Evolutionary conservation across 2,888 invertebrate species (phyloP).

Genomic region (Stenoptilia bipunctidactyla): DNA sequence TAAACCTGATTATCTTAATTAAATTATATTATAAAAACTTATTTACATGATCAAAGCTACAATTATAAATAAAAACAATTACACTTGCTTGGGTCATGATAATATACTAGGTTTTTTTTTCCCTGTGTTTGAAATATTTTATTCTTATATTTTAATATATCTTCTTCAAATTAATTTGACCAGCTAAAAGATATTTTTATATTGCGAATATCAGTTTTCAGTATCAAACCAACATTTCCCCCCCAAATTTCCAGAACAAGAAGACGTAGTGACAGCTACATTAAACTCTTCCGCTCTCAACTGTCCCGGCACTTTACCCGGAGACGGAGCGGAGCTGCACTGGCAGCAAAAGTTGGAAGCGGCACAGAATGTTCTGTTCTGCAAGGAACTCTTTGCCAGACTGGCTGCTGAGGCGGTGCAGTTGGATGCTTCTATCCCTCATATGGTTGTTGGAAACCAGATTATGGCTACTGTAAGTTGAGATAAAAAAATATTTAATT

Average conservation of each 20-base stretch:
- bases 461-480: slow-evolving; percentile 89
- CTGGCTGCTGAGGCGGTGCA: slow-evolving; percentile 96
- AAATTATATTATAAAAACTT: too few relatives aligned
- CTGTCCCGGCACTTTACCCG: slow-evolving; percentile 74
- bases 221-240: too few relatives aligned
- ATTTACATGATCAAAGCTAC: too few relatives aligned
- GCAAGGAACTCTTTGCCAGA: slow-evolving; percentile 95
- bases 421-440: slow-evolving; percentile 92
- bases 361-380: slow-evolving; percentile 96
- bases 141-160: too few relatives aligned
- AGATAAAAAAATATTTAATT: neutral
- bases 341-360: slow-evolving; percentile 98
- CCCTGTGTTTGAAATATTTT: too few relatives aligned
- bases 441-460: slow-evolving; percentile 97
- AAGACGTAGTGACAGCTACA: slow-evolving; percentile 88
- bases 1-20: too few relatives aligned
- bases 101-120: too few relatives aligned
- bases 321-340: slow-evolving; percentile 78
- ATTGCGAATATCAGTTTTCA: too few relatives aligned
- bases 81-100: too few relatives aligned
- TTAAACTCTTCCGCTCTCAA: slow-evolving; percentile 81
- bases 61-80: too few relatives aligned
- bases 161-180: too few relatives aligned
- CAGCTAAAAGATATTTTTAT: too few relatives aligned
- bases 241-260: slow-evolving; percentile 79